Evolutionary conservation across 2,888 invertebrate genomes (phyloP).

Genomic region (Drosophila ezoana): DNA sequence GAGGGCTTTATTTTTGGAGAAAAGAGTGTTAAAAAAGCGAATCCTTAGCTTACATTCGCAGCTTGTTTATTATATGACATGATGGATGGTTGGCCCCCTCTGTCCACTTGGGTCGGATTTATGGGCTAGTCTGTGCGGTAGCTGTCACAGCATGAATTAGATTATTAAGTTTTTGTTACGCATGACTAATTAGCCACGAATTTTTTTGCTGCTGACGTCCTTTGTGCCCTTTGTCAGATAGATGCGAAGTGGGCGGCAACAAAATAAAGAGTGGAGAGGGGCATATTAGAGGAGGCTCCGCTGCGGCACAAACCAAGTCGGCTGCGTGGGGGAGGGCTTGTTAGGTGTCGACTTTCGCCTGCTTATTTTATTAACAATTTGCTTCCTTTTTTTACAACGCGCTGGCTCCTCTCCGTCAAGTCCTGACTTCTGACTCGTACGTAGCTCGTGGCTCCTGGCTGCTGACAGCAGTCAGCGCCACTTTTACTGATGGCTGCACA

Average conservation of each 20-base stretch:
- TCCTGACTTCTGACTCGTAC: constrained; percentile 19
- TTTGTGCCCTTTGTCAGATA: constrained; percentile 28
- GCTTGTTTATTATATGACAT: constrained; percentile 33
- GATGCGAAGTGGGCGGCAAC: constrained; percentile 2
- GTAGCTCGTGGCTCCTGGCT: constrained; percentile 30
- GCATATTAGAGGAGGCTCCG: neutral
- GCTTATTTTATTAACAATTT: constrained; percentile 73
- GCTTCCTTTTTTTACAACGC: constrained; percentile 26
- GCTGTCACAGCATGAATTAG: constrained; percentile 47
- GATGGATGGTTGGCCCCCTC: constrained; percentile 32
- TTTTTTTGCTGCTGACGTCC: constrained; percentile 36
- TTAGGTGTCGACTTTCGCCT: constrained; percentile 19
- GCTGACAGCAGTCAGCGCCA: constrained; percentile 54
- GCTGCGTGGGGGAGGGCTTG: neutral
- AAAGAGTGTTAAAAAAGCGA: too few relatives aligned
- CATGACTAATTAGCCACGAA: constrained; percentile 72
- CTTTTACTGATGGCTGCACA: constrained; percentile 78
- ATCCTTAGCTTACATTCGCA: constrained; percentile 3
- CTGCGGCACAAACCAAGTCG: constrained; percentile 8
- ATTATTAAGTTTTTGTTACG: constrained; percentile 75
- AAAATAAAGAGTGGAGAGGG: neutral
- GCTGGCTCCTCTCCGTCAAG: constrained; percentile 24
- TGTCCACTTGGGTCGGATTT: constrained; percentile 8
- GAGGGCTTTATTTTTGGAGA: too few relatives aligned
- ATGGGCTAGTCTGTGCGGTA: constrained; percentile 7